Evolutionary conservation across 2,797 vertebrate species (phyloP).

Genomic region (Sebastolobus alascanus): DNA sequence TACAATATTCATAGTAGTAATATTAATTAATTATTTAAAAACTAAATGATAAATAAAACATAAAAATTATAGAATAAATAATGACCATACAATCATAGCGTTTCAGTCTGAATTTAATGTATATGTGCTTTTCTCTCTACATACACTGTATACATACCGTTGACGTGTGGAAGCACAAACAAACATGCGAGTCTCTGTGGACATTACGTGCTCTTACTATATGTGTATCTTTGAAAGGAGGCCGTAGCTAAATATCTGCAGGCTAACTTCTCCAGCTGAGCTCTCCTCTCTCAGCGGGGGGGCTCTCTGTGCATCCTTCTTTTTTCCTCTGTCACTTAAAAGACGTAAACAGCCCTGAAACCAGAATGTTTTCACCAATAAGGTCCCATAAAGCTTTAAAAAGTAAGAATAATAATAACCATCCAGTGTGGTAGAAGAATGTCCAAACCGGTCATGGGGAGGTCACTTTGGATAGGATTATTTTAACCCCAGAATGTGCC

Average conservation of each 20-base stretch:
- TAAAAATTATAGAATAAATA: not conserved
- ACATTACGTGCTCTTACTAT: not conserved
- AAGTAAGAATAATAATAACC: not conserved
- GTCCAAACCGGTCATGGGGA: not conserved
- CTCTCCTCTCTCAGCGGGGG: slow-evolving; percentile 22
- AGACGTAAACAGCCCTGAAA: not conserved
- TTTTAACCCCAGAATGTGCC: not conserved
- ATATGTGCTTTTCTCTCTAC: too few relatives aligned
- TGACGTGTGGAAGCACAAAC: not conserved
- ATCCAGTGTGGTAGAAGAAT: not conserved
- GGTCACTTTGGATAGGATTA: not conserved
- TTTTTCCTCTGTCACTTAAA: not conserved
- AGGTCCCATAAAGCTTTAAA: not conserved
- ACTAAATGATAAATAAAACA: not conserved
- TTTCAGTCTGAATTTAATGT: not conserved
- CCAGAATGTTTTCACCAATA: not conserved
- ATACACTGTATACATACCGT: not conserved
- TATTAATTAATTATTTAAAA: too few relatives aligned
- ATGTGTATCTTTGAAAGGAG: not conserved
- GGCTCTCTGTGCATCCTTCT: not conserved
- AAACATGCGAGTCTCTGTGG: slow-evolving; percentile 13
- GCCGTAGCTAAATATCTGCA: slow-evolving; percentile 1
- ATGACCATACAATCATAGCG: not conserved
- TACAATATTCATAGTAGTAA: too few relatives aligned
- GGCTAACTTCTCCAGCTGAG: slow-evolving; percentile 21